These are phyloP conservation scores for Silurus glanis DNA, from an alignment of 2,113 vertebrate species.

Conservation along the genomic window DNA sequence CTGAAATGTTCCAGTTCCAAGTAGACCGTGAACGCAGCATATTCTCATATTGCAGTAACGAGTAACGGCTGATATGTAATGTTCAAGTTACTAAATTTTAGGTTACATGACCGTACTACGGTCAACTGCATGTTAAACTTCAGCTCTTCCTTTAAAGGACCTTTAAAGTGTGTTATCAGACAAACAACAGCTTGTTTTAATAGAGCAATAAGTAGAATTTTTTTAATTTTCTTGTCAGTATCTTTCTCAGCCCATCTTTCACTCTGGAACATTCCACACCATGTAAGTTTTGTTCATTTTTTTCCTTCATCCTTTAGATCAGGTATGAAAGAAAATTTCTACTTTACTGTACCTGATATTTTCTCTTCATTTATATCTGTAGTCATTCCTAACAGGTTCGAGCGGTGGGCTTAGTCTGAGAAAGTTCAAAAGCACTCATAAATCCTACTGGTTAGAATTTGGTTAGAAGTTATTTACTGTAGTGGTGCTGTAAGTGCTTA, in stretches of 20 bases:
- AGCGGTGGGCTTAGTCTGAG: too few relatives aligned
- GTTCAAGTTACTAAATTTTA: not conserved
- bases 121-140: not conserved
- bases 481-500: not conserved
- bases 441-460: not conserved
- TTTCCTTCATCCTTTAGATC: not conserved
- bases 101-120: not conserved
- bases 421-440: not conserved
- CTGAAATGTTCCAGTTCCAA: not conserved
- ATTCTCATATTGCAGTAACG: not conserved
- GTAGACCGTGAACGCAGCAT: not conserved
- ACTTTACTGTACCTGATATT: not conserved
- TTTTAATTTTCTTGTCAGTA: not conserved
- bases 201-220: not conserved
- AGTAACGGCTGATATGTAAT: not conserved
- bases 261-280: conserved; percentile 37
- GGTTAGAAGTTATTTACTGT: not conserved
- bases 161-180: not conserved
- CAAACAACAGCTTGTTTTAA: not conserved
- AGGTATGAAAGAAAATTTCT: not conserved
- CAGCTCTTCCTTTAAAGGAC: not conserved
- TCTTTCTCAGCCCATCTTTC: not conserved
- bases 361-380: not conserved
- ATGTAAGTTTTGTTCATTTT: not conserved
- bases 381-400: not conserved